Evolutionary conservation across 2,888 invertebrate species (phyloP).

Genomic region (Bombylius discolor): DNA sequence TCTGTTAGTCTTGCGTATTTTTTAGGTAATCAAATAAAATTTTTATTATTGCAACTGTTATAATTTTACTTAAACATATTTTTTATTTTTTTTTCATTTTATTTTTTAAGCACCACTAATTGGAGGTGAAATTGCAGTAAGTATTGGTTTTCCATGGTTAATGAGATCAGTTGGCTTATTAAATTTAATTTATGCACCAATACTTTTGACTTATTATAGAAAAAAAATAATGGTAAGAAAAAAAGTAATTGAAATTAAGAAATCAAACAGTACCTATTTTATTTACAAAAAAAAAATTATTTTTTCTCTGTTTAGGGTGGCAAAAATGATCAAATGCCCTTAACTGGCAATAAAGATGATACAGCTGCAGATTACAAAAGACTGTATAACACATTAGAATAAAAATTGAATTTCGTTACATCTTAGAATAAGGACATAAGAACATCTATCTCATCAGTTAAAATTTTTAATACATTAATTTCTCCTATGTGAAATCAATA

Average conservation of each 20-base stretch:
- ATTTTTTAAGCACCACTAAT: slow-evolving; percentile 52
- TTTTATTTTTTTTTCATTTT: background rate
- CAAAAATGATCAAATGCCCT: slow-evolving; percentile 28
- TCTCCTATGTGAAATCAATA: no score
- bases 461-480: no score
- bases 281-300: no score
- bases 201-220: slow-evolving; percentile 39
- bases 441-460: no score
- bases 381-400: slow-evolving; percentile 31
- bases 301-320: slow-evolving; percentile 15
- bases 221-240: slow-evolving; percentile 28
- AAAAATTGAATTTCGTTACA: background rate
- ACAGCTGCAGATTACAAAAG: slow-evolving; percentile 29
- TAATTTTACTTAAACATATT: no score
- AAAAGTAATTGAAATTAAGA: no score
- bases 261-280: no score
- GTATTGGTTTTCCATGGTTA: slow-evolving; percentile 60
- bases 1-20: slow-evolving; percentile 71
- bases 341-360: slow-evolving; percentile 21
- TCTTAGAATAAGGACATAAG: no score
- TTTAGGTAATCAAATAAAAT: slow-evolving; percentile 40
- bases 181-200: slow-evolving; percentile 55
- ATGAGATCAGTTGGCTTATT: slow-evolving; percentile 57
- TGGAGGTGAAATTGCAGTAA: slow-evolving; percentile 56
- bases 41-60: background rate